These are phyloP conservation scores for Ennomos fuscantarius DNA, from an alignment of 2,888 invertebrate genomes.

Conservation along the genomic window DNA sequence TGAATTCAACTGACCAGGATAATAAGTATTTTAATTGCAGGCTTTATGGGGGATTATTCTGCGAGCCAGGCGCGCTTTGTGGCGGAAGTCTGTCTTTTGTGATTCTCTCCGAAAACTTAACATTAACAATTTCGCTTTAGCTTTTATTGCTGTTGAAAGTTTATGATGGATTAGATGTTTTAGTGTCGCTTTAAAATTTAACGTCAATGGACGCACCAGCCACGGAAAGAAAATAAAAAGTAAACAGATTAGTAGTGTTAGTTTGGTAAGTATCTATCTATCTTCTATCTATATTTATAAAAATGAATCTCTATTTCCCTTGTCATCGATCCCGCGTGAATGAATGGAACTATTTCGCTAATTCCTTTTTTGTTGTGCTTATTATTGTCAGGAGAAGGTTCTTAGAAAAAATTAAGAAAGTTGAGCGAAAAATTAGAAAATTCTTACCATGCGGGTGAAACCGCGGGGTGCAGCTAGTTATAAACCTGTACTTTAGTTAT, in stretches of 20 bases:
- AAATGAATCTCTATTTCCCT: too few species aligned
- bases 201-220: conserved; percentile 4
- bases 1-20: conserved; percentile 49
- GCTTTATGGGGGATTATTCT: conserved; percentile 67
- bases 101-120: conserved; percentile 48
- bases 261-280: too few species aligned
- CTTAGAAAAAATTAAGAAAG: too few species aligned
- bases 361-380: too few species aligned
- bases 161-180: conserved; percentile 29
- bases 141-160: conserved; percentile 26
- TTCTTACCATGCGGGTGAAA: too few species aligned
- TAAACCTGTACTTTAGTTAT: too few species aligned
- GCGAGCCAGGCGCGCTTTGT: conserved; percentile 58
- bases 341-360: too few species aligned
- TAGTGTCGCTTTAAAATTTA: conserved; percentile 28
- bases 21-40: conserved; percentile 75
- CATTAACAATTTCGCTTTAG: conserved; percentile 41
- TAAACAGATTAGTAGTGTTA: not conserved
- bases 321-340: too few species aligned
- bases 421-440: too few species aligned
- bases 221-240: not conserved
- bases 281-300: too few species aligned
- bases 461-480: too few species aligned
- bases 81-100: conserved; percentile 61
- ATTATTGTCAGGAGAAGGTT: too few species aligned